A percentile compares a stretch with the other conserved stretches of the same genome.
These are phyloP conservation scores for Carapus acus DNA, from an alignment of 2,797 vertebrate species.

Conservation along the genomic window DNA sequence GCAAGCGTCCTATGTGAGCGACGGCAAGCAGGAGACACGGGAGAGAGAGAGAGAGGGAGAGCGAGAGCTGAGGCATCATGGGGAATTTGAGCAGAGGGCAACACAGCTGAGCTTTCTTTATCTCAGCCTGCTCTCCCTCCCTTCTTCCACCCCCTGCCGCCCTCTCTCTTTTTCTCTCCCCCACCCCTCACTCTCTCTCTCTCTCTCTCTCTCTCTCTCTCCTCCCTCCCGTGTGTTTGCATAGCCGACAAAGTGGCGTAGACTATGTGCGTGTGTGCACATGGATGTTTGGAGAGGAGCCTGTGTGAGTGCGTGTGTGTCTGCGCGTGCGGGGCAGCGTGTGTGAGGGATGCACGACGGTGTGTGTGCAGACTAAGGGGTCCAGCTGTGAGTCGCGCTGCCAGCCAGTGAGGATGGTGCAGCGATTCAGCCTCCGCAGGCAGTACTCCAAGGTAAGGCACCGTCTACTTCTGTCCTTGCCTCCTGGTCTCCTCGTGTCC, in stretches of 20 bases:
- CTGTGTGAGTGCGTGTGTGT: slow-evolving; percentile 13
- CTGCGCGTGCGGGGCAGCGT: slow-evolving; percentile 34
- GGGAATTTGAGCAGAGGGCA: slow-evolving; percentile 52
- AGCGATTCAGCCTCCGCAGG: slow-evolving; percentile 88
- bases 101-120: slow-evolving; percentile 56
- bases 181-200: background rate
- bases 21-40: slow-evolving; percentile 26
- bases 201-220: slow-evolving; percentile 11
- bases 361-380: slow-evolving; percentile 31
- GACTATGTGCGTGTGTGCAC: slow-evolving; percentile 54
- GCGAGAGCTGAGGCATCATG: slow-evolving; percentile 43
- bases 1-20: slow-evolving; percentile 38
- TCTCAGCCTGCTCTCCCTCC: slow-evolving; percentile 39
- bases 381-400: slow-evolving; percentile 43
- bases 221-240: slow-evolving; percentile 54
- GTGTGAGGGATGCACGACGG: slow-evolving; percentile 44
- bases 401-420: slow-evolving; percentile 81
- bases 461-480: background rate
- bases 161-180: background rate
- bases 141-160: slow-evolving; percentile 17
- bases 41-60: no score
- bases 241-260: slow-evolving; percentile 37
- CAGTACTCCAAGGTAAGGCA: slow-evolving; percentile 91
- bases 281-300: slow-evolving; percentile 55
- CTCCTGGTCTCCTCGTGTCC: background rate